These are phyloP conservation scores for Sander vitreus DNA, from an alignment of 2,113 vertebrate genomes.

Conservation along the genomic window DNA sequence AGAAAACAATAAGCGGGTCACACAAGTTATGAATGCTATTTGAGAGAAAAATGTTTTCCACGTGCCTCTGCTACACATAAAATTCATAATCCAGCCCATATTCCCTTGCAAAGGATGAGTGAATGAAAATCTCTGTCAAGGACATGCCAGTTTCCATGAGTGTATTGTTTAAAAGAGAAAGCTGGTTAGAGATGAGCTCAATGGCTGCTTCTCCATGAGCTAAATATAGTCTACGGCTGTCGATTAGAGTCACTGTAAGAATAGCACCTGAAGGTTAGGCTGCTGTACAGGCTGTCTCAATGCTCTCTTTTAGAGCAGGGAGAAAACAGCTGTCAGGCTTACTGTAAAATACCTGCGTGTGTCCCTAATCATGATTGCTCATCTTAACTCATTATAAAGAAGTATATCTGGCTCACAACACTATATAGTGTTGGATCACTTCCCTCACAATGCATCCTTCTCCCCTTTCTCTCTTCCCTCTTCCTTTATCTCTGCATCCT, in stretches of 20 bases:
- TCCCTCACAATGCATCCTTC: background rate
- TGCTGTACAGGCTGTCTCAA: background rate
- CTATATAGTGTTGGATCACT: constrained; percentile 1
- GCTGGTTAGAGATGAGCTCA: constrained; percentile 32
- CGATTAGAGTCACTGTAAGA: constrained; percentile 35
- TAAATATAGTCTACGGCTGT: constrained; percentile 19
- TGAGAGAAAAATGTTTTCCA: constrained; percentile 21
- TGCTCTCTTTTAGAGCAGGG: constrained; percentile 2
- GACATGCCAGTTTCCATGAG: constrained; percentile 18
- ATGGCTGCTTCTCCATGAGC: constrained; percentile 16
- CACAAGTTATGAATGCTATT: constrained; percentile 26
- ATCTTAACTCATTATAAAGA: constrained; percentile 31
- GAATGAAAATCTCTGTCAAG: constrained; percentile 43
- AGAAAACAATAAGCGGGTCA: constrained; percentile 19
- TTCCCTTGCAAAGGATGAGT: constrained; percentile 21
- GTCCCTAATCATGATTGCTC: constrained; percentile 20
- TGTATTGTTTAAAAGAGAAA: constrained; percentile 7
- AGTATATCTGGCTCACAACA: constrained; percentile 29
- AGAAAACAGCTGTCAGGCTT: constrained; percentile 6
- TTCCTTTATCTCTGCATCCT: background rate
- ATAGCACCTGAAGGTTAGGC: constrained; percentile 30
- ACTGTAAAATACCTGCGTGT: constrained; percentile 13
- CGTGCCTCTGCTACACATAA: background rate
- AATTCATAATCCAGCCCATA: constrained; percentile 19
- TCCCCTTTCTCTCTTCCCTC: background rate